Evolutionary conservation across 2,797 vertebrate genomes (phyloP).

Genomic region (Rhinatrema bivittatum): DNA sequence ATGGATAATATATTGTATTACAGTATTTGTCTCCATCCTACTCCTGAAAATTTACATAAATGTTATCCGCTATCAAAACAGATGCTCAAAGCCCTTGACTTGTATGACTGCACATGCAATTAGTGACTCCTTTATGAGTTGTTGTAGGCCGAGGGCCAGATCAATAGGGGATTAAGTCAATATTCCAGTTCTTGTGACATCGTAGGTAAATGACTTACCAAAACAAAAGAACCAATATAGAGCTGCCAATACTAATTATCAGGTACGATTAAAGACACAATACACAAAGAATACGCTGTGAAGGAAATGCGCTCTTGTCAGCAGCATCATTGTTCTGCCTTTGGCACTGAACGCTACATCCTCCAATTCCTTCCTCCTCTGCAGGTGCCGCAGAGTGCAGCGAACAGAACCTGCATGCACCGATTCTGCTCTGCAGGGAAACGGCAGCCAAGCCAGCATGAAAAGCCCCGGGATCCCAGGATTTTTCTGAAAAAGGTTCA

Average conservation of each 20-base stretch:
- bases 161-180: slow-evolving; percentile 36
- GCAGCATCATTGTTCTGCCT: slow-evolving; percentile 10
- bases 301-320: slow-evolving; percentile 15
- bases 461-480: too few relatives aligned
- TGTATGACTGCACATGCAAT: slow-evolving; percentile 37
- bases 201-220: slow-evolving; percentile 48
- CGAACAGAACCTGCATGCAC: too few relatives aligned
- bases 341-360: background rate
- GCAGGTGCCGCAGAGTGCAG: background rate
- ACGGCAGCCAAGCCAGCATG: too few relatives aligned
- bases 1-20: too few relatives aligned
- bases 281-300: slow-evolving; percentile 44
- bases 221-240: slow-evolving; percentile 38
- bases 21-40: too few relatives aligned
- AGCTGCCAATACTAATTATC: slow-evolving; percentile 41
- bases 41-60: slow-evolving; percentile 8
- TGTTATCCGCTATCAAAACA: slow-evolving; percentile 23
- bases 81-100: slow-evolving; percentile 9
- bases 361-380: background rate
- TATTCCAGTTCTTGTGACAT: slow-evolving; percentile 44
- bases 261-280: slow-evolving; percentile 21
- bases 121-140: slow-evolving; percentile 53
- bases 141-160: slow-evolving; percentile 33
- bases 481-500: too few relatives aligned
- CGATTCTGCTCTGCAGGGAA: too few relatives aligned